phyloP scores from a whole-genome alignment of 2,888 invertebrate genomes.

The Lasioglossum leucozonium region DNA sequence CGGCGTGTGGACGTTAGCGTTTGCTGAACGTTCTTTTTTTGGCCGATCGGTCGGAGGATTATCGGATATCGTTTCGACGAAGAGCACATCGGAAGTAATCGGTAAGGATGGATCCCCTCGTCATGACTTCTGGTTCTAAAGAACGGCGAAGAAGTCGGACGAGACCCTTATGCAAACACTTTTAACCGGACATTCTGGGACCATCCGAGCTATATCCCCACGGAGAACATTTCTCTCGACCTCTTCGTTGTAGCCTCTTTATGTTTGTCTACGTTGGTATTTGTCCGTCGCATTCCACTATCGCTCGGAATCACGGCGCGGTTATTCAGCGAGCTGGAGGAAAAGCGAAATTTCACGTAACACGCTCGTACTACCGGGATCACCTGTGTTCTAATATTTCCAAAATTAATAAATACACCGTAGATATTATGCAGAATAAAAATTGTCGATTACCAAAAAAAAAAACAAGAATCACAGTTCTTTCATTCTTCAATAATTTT shows the following conservation, averaged over 20 bases:
- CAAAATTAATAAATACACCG: no score
- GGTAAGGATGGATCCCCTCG: constrained; percentile 43
- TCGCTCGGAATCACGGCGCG: constrained; percentile 63
- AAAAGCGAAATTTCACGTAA: constrained; percentile 38
- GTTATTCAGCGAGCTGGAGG: constrained; percentile 15
- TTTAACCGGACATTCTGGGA: constrained; percentile 75
- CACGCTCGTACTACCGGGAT: background rate
- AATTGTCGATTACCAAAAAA: no score
- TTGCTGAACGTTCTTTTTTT: background rate
- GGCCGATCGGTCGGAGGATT: background rate
- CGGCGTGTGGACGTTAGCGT: background rate
- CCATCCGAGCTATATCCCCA: constrained; percentile 67
- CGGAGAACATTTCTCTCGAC: constrained; percentile 68
- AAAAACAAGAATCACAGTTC: background rate
- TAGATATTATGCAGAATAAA: no score
- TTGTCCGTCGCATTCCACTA: constrained; percentile 79
- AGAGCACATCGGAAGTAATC: constrained; percentile 16
- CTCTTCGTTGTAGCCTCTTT: constrained; percentile 72
- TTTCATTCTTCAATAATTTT: background rate
- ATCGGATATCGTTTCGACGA: constrained; percentile 10
- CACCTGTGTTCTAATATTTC: background rate
- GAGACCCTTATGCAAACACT: constrained; percentile 76
- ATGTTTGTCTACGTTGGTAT: constrained; percentile 78
- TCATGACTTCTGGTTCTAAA: constrained; percentile 50
- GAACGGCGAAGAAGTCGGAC: constrained; percentile 70